Conservation (phyloP, 2,797 vertebrate species). For the Gephyroberyx darwinii region DNA sequence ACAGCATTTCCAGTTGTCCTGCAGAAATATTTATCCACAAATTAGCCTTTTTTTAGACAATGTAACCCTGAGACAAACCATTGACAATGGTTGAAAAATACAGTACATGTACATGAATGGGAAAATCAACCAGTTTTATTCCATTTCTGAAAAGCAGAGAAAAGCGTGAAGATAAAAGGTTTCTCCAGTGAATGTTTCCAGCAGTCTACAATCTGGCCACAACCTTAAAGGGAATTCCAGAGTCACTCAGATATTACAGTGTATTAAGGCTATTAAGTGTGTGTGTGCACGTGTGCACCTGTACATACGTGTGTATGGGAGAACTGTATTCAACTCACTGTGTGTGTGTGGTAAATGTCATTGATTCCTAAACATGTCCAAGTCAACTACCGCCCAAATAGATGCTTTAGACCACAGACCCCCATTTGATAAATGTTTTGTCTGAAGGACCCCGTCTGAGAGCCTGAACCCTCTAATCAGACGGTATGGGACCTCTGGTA, state of each 20-base stretch:
- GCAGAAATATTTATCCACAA: constrained; percentile 54
- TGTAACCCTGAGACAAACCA: constrained; percentile 29
- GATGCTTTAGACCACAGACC: neutral
- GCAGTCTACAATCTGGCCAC: too few species aligned
- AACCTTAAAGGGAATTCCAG: too few species aligned
- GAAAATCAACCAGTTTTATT: constrained; percentile 22
- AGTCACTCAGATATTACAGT: constrained; percentile 12
- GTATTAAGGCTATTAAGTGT: constrained; percentile 6
- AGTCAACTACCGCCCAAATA: neutral
- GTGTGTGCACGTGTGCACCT: constrained; percentile 4
- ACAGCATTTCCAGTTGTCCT: constrained; percentile 45
- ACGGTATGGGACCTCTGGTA: neutral
- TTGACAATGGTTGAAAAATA: constrained; percentile 35
- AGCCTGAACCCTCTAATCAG: constrained; percentile 12
- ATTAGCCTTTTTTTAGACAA: constrained; percentile 35
- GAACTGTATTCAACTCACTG: neutral
- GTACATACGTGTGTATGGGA: neutral
- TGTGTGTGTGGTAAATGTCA: neutral
- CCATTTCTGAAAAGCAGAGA: constrained; percentile 24
- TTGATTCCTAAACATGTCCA: neutral
- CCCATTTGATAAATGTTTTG: neutral
- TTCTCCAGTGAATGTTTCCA: neutral
- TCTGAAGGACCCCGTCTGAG: too few species aligned
- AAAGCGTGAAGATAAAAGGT: neutral
- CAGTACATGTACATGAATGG: constrained; percentile 15